Conservation (phyloP, 2,797 vertebrate genomes). For the Myoxocephalus aenaeus region DNA sequence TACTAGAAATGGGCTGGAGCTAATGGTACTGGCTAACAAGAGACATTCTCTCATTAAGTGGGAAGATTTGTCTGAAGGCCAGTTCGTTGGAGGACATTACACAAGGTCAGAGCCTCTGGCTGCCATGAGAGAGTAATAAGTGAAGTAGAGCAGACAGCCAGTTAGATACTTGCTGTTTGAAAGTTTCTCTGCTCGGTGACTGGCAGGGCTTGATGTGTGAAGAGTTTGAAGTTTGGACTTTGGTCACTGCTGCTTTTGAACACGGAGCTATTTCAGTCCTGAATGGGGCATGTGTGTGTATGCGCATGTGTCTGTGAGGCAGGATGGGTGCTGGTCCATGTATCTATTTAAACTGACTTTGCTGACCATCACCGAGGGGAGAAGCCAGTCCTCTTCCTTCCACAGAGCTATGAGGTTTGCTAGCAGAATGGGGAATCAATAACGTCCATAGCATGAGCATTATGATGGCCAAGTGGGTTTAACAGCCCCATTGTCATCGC, state of each 20-base stretch:
- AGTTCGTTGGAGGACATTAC: conserved; percentile 66
- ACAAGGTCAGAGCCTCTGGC: conserved; percentile 69
- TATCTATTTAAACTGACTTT: conserved; percentile 66
- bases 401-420: conserved; percentile 54
- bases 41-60: conserved; percentile 65
- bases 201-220: conserved; percentile 58
- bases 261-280: conserved; percentile 36
- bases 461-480: conserved; percentile 77
- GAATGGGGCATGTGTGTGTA: background rate
- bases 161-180: conserved; percentile 40
- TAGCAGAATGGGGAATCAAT: conserved; percentile 83
- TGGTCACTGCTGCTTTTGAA: conserved; percentile 55
- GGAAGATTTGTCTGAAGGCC: conserved; percentile 63
- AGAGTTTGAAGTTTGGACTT: conserved; percentile 63
- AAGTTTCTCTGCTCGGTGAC: conserved; percentile 41
- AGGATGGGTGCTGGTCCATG: conserved; percentile 8
- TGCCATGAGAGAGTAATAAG: conserved; percentile 47
- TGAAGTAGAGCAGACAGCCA: conserved; percentile 51
- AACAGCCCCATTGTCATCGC: conserved; percentile 75
- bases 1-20: conserved; percentile 33
- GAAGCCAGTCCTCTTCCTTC: conserved; percentile 44
- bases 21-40: conserved; percentile 61
- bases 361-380: conserved; percentile 52
- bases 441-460: conserved; percentile 77
- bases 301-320: background rate